These are phyloP conservation scores for Diacarnus erythraeanus DNA, from an alignment of 37 sponge, comb jelly and placozoan genomes.

Conservation along the genomic window DNA sequence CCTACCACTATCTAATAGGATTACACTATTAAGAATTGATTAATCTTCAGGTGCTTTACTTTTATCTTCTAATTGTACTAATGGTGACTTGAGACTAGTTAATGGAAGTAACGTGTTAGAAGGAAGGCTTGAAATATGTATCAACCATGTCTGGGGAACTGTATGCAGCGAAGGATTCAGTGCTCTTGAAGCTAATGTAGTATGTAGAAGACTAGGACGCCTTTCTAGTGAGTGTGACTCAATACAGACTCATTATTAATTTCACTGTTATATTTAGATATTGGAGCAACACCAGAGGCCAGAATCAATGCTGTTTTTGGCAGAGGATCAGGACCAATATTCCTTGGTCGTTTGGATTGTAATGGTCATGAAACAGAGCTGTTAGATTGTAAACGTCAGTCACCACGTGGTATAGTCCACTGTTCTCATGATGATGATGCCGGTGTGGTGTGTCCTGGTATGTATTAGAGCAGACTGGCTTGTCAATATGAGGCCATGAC, in stretches of 20 bases:
- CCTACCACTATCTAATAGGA: background rate
- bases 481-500: too few species aligned
- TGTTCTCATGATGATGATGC: background rate
- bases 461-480: background rate
- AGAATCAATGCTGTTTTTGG: background rate
- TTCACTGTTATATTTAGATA: background rate
- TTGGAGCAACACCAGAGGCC: background rate
- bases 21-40: background rate
- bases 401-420: background rate
- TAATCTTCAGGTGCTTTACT: background rate
- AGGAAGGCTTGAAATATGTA: constrained; percentile 43
- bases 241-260: background rate
- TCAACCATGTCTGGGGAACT: constrained; percentile 54
- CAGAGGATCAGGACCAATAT: constrained; percentile 21
- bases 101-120: constrained; percentile 9
- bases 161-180: constrained; percentile 19
- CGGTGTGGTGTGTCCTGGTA: constrained; percentile 4
- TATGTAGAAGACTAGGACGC: constrained; percentile 30
- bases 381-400: background rate
- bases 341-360: constrained; percentile 11
- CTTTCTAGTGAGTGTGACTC: background rate
- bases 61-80: constrained; percentile 5
- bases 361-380: constrained; percentile 2
- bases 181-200: constrained; percentile 36
- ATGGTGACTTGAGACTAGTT: constrained; percentile 34